Evolutionary conservation across 2,888 invertebrate species (phyloP), one percentile per base, ranked within the genome.

Genomic region (Oxystoma pomonae): DNA sequence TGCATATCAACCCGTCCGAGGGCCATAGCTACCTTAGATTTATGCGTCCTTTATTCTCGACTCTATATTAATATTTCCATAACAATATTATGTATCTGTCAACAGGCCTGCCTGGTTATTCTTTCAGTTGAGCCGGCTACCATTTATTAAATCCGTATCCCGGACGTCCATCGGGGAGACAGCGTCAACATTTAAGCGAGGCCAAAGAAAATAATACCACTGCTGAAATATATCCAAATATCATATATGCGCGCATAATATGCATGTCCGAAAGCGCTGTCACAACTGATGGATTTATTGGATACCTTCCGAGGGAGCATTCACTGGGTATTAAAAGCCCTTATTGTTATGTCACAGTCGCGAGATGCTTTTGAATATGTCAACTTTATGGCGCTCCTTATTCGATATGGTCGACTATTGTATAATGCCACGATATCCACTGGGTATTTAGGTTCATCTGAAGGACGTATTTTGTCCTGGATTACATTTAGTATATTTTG

Each of bases 241-340:
- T 78, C 76, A 76, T 77, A 19, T 19, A 19, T 53, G 35, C 19
- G n/a, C 53, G 53, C 53, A 19, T 53, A 53, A 53, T 53, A 53
- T 80, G 79, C 80, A 80, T 80, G 77, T 75, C 76, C 55, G 70
- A 62, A 72, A 70, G 70, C 70, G 72, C 70, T 70, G 76, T 76
- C 77, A 68, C 66, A 63, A 68, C 68, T 78, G 80, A 80, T 79
- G 77, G 78, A 80, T 80, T 79, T 80, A 80, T 80, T 79, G 78
- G 77, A 76, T 74, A 72, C 60, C 55, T 69, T 64, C 65, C 65
- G 63, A 65, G 68, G 68, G 67, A 69, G 69, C 67, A 63, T 65
- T 16, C 17, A 55, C 9, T 55, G 67, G 69, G 73, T 74, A 76
- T 75, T 75, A 77, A 76, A 77, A 76, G 74, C 73, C 71, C 71